These are phyloP conservation scores for Hipposideros armiger DNA, from an alignment of 2,113 vertebrate species.

Conservation along the genomic window DNA sequence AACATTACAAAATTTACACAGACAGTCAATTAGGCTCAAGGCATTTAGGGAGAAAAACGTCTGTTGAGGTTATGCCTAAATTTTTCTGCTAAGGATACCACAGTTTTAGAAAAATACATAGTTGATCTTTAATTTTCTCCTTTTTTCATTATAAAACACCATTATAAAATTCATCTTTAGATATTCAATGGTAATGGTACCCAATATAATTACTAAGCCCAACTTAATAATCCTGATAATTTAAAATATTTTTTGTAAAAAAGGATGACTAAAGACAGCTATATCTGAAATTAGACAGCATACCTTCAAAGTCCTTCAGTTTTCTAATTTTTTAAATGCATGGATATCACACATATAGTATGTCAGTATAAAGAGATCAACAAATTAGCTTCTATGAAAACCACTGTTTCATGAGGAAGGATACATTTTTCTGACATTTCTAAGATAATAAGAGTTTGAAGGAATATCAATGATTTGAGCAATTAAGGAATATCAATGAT, in stretches of 20 bases:
- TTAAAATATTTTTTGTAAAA: neutral
- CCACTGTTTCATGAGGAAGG: neutral
- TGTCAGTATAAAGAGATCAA: neutral
- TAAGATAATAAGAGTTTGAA: neutral
- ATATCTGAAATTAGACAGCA: neutral
- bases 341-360: neutral
- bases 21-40: neutral
- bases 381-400: neutral
- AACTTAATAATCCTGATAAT: neutral
- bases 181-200: neutral
- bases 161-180: constrained; percentile 9
- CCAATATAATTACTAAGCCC: neutral
- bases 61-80: neutral
- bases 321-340: neutral
- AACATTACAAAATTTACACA: neutral
- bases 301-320: neutral
- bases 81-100: neutral
- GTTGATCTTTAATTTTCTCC: neutral
- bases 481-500: neutral
- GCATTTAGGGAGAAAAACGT: neutral
- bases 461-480: neutral
- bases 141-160: constrained; percentile 24
- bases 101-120: constrained; percentile 37
- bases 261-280: neutral
- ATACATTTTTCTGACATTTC: neutral